Percentiles rank a stretch among this genome's conserved stretches.
phyloP scores from a whole-genome alignment of 2,113 vertebrate genomes.

The Archocentrus centrarchus region DNA sequence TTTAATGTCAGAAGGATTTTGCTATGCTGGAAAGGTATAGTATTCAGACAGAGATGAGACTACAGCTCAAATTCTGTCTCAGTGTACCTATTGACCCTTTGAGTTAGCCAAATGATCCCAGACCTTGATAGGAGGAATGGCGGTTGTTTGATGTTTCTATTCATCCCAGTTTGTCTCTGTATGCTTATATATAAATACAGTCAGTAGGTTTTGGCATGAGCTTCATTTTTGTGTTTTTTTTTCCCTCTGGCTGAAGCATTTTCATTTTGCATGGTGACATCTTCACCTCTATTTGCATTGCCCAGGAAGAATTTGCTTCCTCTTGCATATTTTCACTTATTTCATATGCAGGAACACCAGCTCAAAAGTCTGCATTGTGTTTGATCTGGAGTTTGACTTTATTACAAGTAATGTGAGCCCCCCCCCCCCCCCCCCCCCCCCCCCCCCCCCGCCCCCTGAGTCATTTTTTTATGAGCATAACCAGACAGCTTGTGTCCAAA shows the following conservation, averaged over 20 bases:
- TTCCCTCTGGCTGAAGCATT: neutral
- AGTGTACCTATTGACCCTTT: neutral
- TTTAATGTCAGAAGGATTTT: neutral
- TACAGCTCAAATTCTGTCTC: neutral
- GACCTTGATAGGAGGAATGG: neutral
- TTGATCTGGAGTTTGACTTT: neutral
- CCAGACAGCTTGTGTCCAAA: neutral
- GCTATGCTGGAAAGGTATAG: neutral
- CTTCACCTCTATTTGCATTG: slow-evolving; percentile 15
- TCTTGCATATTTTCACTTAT: neutral
- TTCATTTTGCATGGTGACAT: neutral
- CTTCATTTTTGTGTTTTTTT: neutral
- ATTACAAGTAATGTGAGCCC: neutral
- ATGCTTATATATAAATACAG: neutral
- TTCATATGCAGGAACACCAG: rapidly evolving
- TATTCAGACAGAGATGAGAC: neutral
- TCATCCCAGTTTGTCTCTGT: neutral
- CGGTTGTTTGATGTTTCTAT: neutral
- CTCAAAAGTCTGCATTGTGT: neutral
- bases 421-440: no score
- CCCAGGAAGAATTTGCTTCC: slow-evolving; percentile 3
- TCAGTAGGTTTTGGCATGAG: neutral
- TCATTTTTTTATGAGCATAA: neutral
- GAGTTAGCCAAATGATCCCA: neutral
- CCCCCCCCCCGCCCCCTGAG: no score